phyloP scores from a whole-genome alignment of 2,888 invertebrate genomes.

The Fragum whitleyi region DNA sequence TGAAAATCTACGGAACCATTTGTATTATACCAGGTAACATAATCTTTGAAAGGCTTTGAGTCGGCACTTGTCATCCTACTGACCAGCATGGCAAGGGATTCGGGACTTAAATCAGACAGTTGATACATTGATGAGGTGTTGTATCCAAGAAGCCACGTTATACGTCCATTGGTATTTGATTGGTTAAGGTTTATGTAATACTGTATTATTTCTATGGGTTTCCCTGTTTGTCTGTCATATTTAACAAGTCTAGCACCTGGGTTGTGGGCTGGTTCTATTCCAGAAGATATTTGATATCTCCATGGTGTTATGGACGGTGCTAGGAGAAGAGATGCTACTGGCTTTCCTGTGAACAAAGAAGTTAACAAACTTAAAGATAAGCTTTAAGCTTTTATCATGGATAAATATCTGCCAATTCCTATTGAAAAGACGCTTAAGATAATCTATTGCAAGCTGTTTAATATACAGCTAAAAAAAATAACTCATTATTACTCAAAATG shows the following conservation, averaged over 20 bases:
- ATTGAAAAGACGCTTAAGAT: too few species aligned
- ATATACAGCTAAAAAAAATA: too few species aligned
- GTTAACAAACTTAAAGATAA: too few species aligned
- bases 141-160: conserved; percentile 94
- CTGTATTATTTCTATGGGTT: conserved; percentile 95
- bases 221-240: conserved; percentile 89
- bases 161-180: conserved; percentile 88
- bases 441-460: too few species aligned
- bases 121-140: conserved; percentile 92
- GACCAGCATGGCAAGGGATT: conserved; percentile 90
- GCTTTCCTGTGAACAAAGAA: conserved; percentile 87
- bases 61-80: conserved; percentile 40
- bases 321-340: conserved; percentile 93
- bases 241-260: conserved; percentile 95
- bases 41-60: conserved; percentile 46
- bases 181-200: conserved; percentile 93
- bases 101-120: conserved; percentile 91
- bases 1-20: conserved; percentile 47
- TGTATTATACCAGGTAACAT: conserved; percentile 61
- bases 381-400: too few species aligned
- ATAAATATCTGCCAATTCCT: too few species aligned
- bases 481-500: too few species aligned
- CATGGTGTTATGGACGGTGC: conserved; percentile 96
- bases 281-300: conserved; percentile 86
- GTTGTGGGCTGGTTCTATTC: conserved; percentile 88